phyloP scores from a whole-genome alignment of 2,113 vertebrate genomes.

The Rhizomys pruinosus region DNA sequence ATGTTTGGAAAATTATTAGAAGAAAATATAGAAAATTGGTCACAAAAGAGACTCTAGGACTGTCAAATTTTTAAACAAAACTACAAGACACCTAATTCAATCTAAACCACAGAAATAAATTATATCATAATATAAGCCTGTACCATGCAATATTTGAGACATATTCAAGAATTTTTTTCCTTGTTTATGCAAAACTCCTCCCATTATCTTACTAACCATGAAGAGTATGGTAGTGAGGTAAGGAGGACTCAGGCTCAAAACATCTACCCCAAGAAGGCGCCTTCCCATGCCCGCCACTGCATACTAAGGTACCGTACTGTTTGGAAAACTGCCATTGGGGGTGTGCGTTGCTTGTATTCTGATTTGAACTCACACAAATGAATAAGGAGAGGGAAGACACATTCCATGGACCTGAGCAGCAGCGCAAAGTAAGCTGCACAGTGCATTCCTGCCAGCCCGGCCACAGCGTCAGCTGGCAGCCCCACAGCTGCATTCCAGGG shows the following conservation, averaged over 20 bases:
- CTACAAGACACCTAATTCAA: not conserved
- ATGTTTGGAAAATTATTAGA: not conserved
- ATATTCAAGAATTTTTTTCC: not conserved
- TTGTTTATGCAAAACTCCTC: constrained; percentile 14
- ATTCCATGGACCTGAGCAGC: not conserved
- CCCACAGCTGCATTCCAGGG: not conserved
- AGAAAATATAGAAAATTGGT: not conserved
- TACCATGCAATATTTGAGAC: not conserved
- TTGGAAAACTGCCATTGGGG: not conserved
- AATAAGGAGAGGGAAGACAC: constrained; percentile 44
- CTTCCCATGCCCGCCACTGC: not conserved
- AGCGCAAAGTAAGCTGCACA: not conserved
- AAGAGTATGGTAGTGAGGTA: not conserved
- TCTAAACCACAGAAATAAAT: not conserved
- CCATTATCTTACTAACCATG: not conserved
- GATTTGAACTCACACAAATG: not conserved
- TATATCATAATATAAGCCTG: not conserved
- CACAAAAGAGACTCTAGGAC: not conserved
- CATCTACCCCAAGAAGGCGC: not conserved
- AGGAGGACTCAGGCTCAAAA: not conserved
- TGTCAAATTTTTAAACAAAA: constrained; percentile 18
- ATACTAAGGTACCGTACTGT: fast-evolving
- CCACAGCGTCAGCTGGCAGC: constrained; percentile 14
- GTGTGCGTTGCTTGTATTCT: not conserved
- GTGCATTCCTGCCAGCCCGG: constrained; percentile 58